These are phyloP conservation scores for Phenacoccus solenopsis DNA, from an alignment of 1,140 invertebrate species.

Conservation along the genomic window DNA sequence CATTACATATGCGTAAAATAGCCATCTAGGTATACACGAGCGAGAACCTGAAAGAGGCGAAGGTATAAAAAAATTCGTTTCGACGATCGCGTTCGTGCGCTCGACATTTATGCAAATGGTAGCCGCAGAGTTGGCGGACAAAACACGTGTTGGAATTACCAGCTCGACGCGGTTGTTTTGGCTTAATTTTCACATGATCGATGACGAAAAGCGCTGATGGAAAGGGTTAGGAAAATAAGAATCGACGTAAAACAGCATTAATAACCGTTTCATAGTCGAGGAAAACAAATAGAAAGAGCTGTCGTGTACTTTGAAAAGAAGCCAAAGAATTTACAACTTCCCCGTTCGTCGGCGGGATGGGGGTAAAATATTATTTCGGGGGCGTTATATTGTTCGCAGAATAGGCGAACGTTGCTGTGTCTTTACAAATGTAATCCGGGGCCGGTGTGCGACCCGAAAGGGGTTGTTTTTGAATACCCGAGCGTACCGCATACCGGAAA, in stretches of 20 bases:
- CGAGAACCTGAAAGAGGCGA: no score
- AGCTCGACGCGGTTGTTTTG: background rate
- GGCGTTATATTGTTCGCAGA: conserved; percentile 11
- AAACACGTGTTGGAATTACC: no score
- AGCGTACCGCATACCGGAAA: conserved; percentile 8
- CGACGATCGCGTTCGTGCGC: no score
- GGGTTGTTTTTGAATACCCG: background rate
- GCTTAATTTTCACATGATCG: background rate
- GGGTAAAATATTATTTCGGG: conserved; percentile 9
- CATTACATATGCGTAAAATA: background rate
- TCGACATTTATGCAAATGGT: no score
- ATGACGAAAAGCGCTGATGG: background rate
- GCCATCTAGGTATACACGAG: no score
- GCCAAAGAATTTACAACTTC: conserved; percentile 10
- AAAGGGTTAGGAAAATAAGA: background rate
- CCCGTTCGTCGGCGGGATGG: background rate
- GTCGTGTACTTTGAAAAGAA: background rate
- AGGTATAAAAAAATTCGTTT: no score
- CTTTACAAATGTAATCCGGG: conserved; percentile 12
- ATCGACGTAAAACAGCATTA: background rate
- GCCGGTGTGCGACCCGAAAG: background rate
- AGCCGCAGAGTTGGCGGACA: background rate
- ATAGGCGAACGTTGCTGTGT: background rate
- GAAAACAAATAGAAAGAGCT: background rate
- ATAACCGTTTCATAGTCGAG: background rate